Percentiles rank a stretch among this genome's conserved stretches.
Evolutionary conservation across 2,113 vertebrate species (phyloP).

Genomic region (Anser cygnoides): DNA sequence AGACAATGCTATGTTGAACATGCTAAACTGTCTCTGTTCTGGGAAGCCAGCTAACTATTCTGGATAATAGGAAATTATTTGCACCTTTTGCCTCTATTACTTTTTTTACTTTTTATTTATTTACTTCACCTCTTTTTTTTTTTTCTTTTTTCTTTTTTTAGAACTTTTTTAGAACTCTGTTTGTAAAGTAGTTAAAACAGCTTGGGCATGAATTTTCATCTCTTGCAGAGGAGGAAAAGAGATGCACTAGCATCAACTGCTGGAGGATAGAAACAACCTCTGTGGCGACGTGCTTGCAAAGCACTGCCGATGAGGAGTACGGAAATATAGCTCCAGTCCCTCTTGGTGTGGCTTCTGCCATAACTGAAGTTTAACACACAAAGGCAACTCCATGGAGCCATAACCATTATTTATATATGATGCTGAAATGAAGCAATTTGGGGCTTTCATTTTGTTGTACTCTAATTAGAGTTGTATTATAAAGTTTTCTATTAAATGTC

Average conservation of each 20-base stretch:
- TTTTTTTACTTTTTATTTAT: not conserved
- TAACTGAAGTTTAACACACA: not conserved
- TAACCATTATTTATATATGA: not conserved
- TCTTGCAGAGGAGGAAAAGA: not conserved
- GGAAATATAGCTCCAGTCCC: not conserved
- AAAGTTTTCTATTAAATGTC: constrained; percentile 45
- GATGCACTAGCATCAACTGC: not conserved
- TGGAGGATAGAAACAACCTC: not conserved
- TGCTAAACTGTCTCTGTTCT: not conserved
- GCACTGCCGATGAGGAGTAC: not conserved
- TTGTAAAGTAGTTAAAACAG: not conserved
- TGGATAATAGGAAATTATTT: not conserved
- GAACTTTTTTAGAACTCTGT: not conserved
- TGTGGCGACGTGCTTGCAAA: not conserved
- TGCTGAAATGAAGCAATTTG: constrained; percentile 24
- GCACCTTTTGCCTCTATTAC: not conserved
- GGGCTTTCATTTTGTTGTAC: constrained; percentile 7
- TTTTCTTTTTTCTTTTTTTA: no score
- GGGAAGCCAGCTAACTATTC: not conserved
- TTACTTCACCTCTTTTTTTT: no score
- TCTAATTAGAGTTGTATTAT: constrained; percentile 45
- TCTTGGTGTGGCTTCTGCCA: not conserved
- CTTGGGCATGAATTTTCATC: not conserved
- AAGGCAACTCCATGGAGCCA: not conserved
- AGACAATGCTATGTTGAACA: not conserved